Evolutionary conservation across 2,888 invertebrate genomes (phyloP).

Genomic region (Tetanocera ferruginea): DNA sequence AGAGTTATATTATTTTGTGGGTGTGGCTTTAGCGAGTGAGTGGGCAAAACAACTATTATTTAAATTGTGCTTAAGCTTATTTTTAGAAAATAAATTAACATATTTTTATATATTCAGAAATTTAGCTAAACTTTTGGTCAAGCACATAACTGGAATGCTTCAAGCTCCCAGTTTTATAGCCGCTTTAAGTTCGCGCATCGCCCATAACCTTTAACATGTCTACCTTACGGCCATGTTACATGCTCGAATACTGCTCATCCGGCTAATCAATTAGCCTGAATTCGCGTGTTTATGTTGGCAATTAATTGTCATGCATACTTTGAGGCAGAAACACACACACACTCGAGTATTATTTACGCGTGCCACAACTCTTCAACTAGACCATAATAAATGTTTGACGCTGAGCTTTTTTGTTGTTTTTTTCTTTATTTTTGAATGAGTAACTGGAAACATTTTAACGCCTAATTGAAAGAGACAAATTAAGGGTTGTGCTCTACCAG

Average conservation of each 20-base stretch:
- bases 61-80: no score
- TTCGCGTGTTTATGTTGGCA: slow-evolving; percentile 1
- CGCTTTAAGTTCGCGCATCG: neutral
- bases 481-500: neutral
- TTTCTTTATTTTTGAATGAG: neutral
- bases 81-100: no score
- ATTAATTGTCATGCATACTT: slow-evolving; percentile 22
- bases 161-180: neutral
- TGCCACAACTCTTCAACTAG: neutral
- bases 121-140: no score
- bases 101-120: no score
- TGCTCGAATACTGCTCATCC: neutral
- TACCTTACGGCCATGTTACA: neutral
- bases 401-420: neutral
- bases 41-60: no score
- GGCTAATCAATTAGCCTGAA: neutral
- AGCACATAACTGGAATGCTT: no score
- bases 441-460: slow-evolving; percentile 9
- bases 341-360: neutral
- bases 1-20: no score
- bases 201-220: neutral
- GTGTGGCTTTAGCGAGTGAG: no score
- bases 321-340: neutral
- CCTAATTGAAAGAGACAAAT: neutral
- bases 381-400: neutral